Conservation (phyloP, 2,888 invertebrate species). For the Folsomia manolachei region DNA sequence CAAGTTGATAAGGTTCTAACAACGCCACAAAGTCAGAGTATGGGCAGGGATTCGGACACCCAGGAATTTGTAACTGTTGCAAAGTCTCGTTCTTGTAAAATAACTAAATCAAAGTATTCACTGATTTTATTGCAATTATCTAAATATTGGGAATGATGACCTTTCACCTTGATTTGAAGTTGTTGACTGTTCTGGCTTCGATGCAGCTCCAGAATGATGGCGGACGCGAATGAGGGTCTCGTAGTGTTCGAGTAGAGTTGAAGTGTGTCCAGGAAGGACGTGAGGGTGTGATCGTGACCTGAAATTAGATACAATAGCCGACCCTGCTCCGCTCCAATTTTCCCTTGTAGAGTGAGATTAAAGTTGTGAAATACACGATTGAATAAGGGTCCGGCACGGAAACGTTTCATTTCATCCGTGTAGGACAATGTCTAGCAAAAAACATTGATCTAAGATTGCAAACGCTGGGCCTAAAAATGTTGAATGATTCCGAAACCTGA, state of each 20-base stretch:
- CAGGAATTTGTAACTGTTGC: neutral
- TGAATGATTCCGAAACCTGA: too few species aligned
- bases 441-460: too few species aligned
- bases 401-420: conserved; percentile 66
- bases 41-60: neutral
- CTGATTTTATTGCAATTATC: too few species aligned
- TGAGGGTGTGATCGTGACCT: conserved; percentile 77
- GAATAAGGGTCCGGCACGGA: conserved; percentile 71
- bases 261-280: conserved; percentile 70
- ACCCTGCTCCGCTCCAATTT: neutral
- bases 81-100: neutral
- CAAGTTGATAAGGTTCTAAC: neutral
- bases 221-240: conserved; percentile 49
- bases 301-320: conserved; percentile 68
- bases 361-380: conserved; percentile 67
- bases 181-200: too few species aligned
- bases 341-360: conserved; percentile 52
- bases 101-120: too few species aligned
- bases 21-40: neutral
- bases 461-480: too few species aligned
- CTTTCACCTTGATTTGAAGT: too few species aligned
- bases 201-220: conserved; percentile 66
- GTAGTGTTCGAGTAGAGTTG: conserved; percentile 58
- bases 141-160: too few species aligned
- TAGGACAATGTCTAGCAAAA: conserved; percentile 57